Conservation (phyloP, 2,797 vertebrate genomes). For the Neosilurus hyrtlii region DNA sequence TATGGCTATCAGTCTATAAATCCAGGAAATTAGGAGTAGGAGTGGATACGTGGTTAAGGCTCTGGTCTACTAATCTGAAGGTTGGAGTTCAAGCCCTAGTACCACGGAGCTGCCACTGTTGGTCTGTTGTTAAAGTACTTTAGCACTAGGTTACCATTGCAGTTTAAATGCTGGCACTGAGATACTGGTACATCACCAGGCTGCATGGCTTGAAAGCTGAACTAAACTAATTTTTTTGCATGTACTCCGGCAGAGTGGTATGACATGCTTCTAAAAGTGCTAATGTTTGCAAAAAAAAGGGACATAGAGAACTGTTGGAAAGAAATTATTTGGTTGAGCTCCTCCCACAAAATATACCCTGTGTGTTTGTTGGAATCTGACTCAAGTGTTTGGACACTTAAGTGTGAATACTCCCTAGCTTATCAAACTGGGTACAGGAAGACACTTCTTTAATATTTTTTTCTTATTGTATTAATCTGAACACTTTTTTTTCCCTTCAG, state of each 20-base stretch:
- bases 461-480: constrained; percentile 9
- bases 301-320: background rate
- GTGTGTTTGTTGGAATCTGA: background rate
- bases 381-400: background rate
- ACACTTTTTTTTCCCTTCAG: background rate
- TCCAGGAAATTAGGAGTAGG: too few species aligned
- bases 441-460: background rate
- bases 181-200: background rate
- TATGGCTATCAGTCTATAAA: background rate
- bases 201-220: background rate
- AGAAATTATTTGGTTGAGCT: background rate
- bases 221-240: background rate
- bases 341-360: background rate
- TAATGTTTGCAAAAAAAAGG: background rate
- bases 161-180: background rate
- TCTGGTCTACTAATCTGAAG: too few species aligned
- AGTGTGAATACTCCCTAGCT: background rate
- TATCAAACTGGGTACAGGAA: background rate
- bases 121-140: background rate
- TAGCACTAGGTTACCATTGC: background rate
- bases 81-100: too few species aligned
- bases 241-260: background rate
- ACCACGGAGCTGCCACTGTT: too few species aligned
- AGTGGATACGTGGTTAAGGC: too few species aligned
- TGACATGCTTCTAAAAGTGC: background rate